Conservation (phyloP, 2,797 vertebrate species). For the Apogon hyalosoma region DNA sequence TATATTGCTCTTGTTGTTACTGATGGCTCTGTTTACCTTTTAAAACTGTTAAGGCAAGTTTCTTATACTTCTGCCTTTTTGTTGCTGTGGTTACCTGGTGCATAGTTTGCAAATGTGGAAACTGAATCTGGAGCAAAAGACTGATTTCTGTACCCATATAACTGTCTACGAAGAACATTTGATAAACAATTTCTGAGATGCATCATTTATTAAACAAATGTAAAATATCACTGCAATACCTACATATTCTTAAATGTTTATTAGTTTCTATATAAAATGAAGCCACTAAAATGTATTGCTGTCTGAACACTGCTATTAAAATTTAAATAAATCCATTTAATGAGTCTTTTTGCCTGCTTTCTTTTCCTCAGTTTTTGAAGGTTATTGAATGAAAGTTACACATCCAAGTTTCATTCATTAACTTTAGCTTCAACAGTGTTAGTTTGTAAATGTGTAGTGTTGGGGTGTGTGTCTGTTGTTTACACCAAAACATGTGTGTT, state of each 20-base stretch:
- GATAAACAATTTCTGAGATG: no score
- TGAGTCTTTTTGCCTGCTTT: not conserved
- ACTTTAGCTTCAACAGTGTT: not conserved
- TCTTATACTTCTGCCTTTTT: not conserved
- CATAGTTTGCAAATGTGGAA: not conserved
- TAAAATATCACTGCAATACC: not conserved
- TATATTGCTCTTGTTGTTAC: not conserved
- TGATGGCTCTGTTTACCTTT: no score
- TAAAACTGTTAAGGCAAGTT: not conserved
- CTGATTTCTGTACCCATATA: not conserved
- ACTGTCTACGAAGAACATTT: no score
- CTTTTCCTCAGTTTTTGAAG: not conserved
- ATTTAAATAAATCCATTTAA: conserved; percentile 3
- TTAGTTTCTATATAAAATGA: conserved; percentile 6
- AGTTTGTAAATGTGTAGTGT: not conserved
- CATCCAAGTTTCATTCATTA: not conserved
- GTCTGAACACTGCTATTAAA: not conserved
- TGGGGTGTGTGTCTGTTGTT: not conserved
- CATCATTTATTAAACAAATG: no score
- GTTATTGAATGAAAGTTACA: not conserved
- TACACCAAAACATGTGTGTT: not conserved
- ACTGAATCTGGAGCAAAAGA: not conserved
- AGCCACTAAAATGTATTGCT: not conserved
- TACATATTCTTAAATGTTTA: not conserved
- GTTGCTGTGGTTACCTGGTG: not conserved